Conservation (phyloP, 1,140 invertebrate genomes). For the Teleopsis dalmanni region DNA sequence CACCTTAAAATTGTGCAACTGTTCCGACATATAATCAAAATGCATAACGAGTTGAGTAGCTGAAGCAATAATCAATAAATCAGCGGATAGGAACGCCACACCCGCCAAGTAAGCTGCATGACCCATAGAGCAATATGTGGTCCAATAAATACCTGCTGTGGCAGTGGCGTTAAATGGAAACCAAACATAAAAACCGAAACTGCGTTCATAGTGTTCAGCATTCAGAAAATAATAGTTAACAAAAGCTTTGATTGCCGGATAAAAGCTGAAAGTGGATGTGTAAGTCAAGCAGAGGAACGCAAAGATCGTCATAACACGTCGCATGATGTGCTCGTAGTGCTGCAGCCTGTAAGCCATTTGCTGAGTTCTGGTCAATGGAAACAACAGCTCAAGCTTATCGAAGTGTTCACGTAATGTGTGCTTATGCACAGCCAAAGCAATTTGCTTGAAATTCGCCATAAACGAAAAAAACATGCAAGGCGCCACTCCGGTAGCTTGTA, state of each 20-base stretch:
- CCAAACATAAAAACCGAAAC: conserved; percentile 36
- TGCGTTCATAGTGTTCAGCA: conserved; percentile 31
- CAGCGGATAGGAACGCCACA: conserved; percentile 36
- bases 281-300: conserved; percentile 30
- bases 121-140: conserved; percentile 27
- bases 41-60: conserved; percentile 40
- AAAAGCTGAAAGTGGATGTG: conserved; percentile 30
- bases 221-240: conserved; percentile 31
- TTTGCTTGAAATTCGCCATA: conserved; percentile 32
- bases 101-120: conserved; percentile 35
- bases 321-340: conserved; percentile 26
- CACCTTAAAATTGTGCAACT: conserved; percentile 22
- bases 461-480: conserved; percentile 38
- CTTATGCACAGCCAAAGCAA: conserved; percentile 19
- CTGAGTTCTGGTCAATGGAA: conserved; percentile 19
- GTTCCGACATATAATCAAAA: conserved; percentile 27
- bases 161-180: conserved; percentile 30
- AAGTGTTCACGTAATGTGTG: conserved; percentile 19
- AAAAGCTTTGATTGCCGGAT: conserved; percentile 28
- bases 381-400: conserved; percentile 30
- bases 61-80: conserved; percentile 30
- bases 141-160: conserved; percentile 26
- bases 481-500: conserved; percentile 32
- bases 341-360: conserved; percentile 22
- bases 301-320: conserved; percentile 27